phyloP scores from a whole-genome alignment of 2,797 vertebrate species.

The Falco concolor region DNA sequence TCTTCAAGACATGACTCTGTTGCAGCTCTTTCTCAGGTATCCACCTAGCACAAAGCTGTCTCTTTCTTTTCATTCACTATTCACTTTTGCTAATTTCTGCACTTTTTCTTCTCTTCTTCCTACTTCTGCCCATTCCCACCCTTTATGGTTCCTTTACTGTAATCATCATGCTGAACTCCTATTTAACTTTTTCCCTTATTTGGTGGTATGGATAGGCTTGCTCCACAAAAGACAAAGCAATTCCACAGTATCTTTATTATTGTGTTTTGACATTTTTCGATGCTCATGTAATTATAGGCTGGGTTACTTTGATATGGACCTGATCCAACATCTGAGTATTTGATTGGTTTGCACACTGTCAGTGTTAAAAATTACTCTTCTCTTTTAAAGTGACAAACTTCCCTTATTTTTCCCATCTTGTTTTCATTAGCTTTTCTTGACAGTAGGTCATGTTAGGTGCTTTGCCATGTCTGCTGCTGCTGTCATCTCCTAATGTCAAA shows the following conservation, averaged over 20 bases:
- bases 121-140: background rate
- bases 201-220: background rate
- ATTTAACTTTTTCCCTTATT: slow-evolving; percentile 14
- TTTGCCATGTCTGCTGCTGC: background rate
- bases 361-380: background rate
- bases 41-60: background rate
- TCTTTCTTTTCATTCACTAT: background rate
- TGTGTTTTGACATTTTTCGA: slow-evolving; percentile 21
- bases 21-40: background rate
- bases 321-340: slow-evolving; percentile 3
- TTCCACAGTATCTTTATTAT: background rate
- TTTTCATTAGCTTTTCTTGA: background rate
- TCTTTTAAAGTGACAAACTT: background rate
- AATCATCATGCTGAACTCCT: background rate
- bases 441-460: background rate
- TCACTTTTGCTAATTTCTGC: background rate
- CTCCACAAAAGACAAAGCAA: background rate
- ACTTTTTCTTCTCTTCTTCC: background rate
- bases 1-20: background rate
- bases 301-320: slow-evolving; percentile 1
- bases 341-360: background rate
- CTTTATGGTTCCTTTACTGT: background rate
- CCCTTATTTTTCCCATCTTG: background rate
- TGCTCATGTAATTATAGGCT: slow-evolving; percentile 16
- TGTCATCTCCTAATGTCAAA: background rate